These are phyloP conservation scores for Muricea muricata DNA, from an alignment of 92 coral and sea anemone genomes.

Conservation along the genomic window DNA sequence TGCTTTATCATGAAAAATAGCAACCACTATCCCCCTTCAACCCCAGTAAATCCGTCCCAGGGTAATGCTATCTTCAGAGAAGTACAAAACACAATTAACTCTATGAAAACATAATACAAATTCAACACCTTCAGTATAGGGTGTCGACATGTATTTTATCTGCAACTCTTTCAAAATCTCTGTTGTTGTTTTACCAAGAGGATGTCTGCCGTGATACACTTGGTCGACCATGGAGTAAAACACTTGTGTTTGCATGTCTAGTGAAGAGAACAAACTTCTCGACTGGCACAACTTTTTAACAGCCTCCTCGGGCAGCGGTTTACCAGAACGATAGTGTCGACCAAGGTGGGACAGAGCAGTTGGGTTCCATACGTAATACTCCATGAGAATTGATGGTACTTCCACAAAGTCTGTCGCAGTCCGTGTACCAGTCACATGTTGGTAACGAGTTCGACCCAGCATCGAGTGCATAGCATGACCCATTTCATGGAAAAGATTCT, in stretches of 20 bases:
- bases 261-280: constrained; percentile 87
- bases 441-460: constrained; percentile 94
- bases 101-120: neutral
- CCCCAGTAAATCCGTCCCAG: too few species aligned
- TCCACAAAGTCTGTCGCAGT: constrained; percentile 97
- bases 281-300: constrained; percentile 76
- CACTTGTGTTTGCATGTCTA: constrained; percentile 96
- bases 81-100: too few species aligned
- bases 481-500: constrained; percentile 97
- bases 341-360: constrained; percentile 80
- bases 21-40: too few species aligned
- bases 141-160: constrained; percentile 73
- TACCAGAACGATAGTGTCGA: constrained; percentile 84
- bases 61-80: too few species aligned
- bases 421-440: constrained; percentile 95
- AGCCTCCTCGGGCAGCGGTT: constrained; percentile 84
- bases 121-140: constrained; percentile 80
- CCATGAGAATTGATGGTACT: constrained; percentile 97
- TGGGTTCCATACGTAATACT: constrained; percentile 93
- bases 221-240: constrained; percentile 94
- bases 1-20: too few species aligned
- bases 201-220: constrained; percentile 83
- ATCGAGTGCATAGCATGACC: constrained; percentile 99
- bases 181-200: constrained; percentile 78
- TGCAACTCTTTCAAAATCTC: constrained; percentile 77